A percentile compares a stretch with the other conserved stretches of the same genome.
Evolutionary conservation across 1,140 invertebrate genomes (phyloP).

Genomic region (Drosophila carrolli): DNA sequence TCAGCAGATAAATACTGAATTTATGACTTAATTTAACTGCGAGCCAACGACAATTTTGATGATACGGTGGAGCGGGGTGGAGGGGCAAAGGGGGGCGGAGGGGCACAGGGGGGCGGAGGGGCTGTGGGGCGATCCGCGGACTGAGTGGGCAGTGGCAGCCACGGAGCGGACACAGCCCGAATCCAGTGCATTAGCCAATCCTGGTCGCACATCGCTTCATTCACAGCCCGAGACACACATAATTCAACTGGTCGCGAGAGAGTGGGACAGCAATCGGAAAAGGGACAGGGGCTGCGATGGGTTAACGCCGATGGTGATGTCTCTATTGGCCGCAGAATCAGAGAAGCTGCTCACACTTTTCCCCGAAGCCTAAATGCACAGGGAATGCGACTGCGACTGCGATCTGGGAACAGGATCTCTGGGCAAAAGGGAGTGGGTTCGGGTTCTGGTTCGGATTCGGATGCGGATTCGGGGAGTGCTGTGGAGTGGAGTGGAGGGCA

Average conservation of each 20-base stretch:
- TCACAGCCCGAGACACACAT: slow-evolving; percentile 75
- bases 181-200: slow-evolving; percentile 74
- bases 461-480: too few species aligned
- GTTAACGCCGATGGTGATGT: slow-evolving; percentile 68
- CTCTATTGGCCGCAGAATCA: slow-evolving; percentile 73
- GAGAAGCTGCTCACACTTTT: slow-evolving; percentile 55
- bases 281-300: slow-evolving; percentile 21
- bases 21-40: slow-evolving; percentile 85
- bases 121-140: slow-evolving; percentile 23
- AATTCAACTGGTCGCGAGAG: slow-evolving; percentile 56
- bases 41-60: slow-evolving; percentile 82
- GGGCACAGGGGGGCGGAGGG: background rate
- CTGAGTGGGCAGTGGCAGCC: slow-evolving; percentile 78
- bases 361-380: slow-evolving; percentile 23
- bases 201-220: slow-evolving; percentile 80
- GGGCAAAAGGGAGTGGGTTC: slow-evolving; percentile 1
- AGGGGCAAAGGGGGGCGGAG: background rate
- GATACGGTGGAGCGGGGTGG: slow-evolving; percentile 39
- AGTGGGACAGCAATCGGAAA: background rate
- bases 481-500: too few species aligned
- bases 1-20: slow-evolving; percentile 84
- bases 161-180: slow-evolving; percentile 49
- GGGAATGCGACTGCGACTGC: slow-evolving; percentile 1
- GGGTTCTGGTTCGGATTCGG: background rate
- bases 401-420: slow-evolving; percentile 21